phyloP scores from a whole-genome alignment of 2,888 invertebrate genomes.

The Nymphalis c-album region DNA sequence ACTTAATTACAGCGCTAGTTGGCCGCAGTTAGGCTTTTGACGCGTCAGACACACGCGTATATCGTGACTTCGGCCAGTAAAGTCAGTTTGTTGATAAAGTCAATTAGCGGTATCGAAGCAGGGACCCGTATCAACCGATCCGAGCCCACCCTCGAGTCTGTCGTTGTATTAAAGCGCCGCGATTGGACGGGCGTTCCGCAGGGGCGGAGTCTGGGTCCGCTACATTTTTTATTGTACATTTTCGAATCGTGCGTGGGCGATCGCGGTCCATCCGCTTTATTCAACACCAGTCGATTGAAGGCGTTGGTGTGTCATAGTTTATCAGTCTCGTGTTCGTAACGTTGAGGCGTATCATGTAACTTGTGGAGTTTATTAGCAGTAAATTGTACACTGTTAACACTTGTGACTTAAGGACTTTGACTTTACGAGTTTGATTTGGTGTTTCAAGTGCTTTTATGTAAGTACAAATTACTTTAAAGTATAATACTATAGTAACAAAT shows the following conservation, averaged over 20 bases:
- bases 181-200: slow-evolving; percentile 68
- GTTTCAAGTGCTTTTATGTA: slow-evolving; percentile 24
- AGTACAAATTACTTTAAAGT: slow-evolving; percentile 12
- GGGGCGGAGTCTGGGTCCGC: slow-evolving; percentile 70
- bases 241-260: slow-evolving; percentile 73
- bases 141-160: slow-evolving; percentile 70
- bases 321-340: slow-evolving; percentile 68
- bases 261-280: slow-evolving; percentile 63
- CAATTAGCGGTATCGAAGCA: slow-evolving; percentile 80
- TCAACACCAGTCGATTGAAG: slow-evolving; percentile 77
- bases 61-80: slow-evolving; percentile 80
- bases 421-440: slow-evolving; percentile 47
- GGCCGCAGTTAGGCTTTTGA: slow-evolving; percentile 78
- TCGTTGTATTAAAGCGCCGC: slow-evolving; percentile 57
- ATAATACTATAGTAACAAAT: not conserved
- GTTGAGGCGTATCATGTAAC: slow-evolving; percentile 67
- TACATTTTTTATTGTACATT: slow-evolving; percentile 72
- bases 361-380: slow-evolving; percentile 66
- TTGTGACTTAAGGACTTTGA: slow-evolving; percentile 63
- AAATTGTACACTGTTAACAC: slow-evolving; percentile 58
- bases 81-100: slow-evolving; percentile 82
- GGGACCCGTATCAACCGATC: slow-evolving; percentile 76
- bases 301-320: slow-evolving; percentile 79
- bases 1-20: slow-evolving; percentile 75
- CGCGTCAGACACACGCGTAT: slow-evolving; percentile 78